Evolutionary conservation across 2,797 vertebrate species (phyloP), one percentile per base, ranked within the genome.

Genomic region (Sternotherus odoratus): DNA sequence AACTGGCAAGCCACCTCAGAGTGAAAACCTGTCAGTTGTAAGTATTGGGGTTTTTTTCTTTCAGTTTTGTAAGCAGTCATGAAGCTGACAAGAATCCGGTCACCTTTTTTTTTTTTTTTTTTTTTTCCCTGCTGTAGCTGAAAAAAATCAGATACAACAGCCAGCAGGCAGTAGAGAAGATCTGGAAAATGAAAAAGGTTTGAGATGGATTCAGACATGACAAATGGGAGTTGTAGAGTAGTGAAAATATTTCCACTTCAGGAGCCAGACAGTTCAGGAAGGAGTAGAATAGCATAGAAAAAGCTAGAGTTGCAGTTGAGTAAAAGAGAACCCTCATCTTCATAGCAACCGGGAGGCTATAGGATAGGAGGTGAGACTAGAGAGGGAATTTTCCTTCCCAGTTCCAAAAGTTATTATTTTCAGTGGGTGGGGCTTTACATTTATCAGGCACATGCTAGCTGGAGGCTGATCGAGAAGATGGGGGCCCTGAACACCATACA

Each of bases 121-220:
- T n/a, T n/a, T n/a, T n/a, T n/a, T n/a, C n/a, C n/a, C 75, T 89
- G 36, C 46, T 30, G 3, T 43, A 49, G 46, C 89, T 85, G 89
- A 21, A 56, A 56, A 82, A 82, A 79, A 16, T 6, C 50, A 89
- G 24, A 39, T 82, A 63, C 39, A 79, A 50, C 30, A 77, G n/a
- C 16, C 54, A 72, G 81, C n/a, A 39, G 26, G 48, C n/a, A 75
- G 66, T 43, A 78, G 30, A 53, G 46, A 77, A 83, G 75, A 79
- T 46, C 28, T 0, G 0, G n/a, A 72, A 69, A 39, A 23, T 49
- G 49, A 85, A 16, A 86, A 91, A 83, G 13, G 28, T 30, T 8
- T 36, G 51, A 75, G 79, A 36, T 36, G 87, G 50, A n/a, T 3
- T 23, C 21, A 30, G 75, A 83, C 46, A 51, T 84, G 51, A 74